Base-by-base conservation (phyloP, 2,888 invertebrate species). In the Sphaeridia pumilis region DNA sequence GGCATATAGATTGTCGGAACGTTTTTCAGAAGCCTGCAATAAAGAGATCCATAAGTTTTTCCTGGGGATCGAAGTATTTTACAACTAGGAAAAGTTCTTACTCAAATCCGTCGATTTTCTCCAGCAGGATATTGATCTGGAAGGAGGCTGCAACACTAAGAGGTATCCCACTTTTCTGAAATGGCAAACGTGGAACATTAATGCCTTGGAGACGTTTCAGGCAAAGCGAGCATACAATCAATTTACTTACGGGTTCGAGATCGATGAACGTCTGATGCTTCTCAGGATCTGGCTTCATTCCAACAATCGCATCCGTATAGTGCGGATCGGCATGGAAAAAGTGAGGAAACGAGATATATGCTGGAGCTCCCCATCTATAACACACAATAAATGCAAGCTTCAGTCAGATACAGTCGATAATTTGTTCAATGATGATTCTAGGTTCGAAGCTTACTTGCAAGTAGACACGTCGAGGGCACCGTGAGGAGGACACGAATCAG, bases 301-400 rank as follows among this genome's bases (percentile, higher is more conserved):
- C 88, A 0, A 72, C 71, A 0, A 90, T 74, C 35, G 75, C 75
- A 52, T 75, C 66, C 12, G 73, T 67, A 66, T 86, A 87, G 58
- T 72, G 72, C 0, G 77, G 74, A 70, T 87, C 84, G 0, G 82
- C 79, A 65, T 82, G 69, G 61, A 46, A 79, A 72, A 88, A 88
- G 69, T 90, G 88, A 1, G 90, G 89, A 64, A 81, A 79, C 0
- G 86, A 83, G 24, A 87, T 77, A 70, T 82, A 84, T 0, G 84
- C 81, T 0, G 90, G 89, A n/a, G 88, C 85, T 47, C 82, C 83
- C 70, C 75, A 81, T 57, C 83, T 63, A n/a, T n/a, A n/a, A n/a
- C n/a, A n/a, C n/a, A n/a, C n/a, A n/a, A n/a, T n/a, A n/a, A n/a
- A n/a, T n/a, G n/a, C n/a, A n/a, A n/a, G n/a, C n/a, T n/a, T n/a